Evolutionary conservation across 2,888 invertebrate species (phyloP).

Genomic region (Aspidiotus destructor): DNA sequence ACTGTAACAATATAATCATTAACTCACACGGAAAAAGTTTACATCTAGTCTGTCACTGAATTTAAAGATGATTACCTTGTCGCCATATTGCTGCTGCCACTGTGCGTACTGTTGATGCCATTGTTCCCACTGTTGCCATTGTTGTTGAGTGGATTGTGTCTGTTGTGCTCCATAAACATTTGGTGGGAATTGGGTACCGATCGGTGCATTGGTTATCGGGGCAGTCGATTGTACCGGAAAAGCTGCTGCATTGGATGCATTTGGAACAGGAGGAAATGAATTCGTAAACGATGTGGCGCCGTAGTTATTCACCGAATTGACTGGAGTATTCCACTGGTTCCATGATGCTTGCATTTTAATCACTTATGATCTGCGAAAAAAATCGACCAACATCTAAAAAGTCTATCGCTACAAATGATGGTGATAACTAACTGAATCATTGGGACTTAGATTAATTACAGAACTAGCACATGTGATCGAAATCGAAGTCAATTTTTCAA

Average conservation of each 20-base stretch:
- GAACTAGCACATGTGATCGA: too few relatives aligned
- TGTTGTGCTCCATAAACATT: conserved; percentile 4
- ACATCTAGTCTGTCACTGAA: not conserved
- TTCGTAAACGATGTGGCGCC: not conserved
- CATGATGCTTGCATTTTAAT: conserved; percentile 22
- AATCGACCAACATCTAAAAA: too few relatives aligned
- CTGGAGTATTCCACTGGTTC: conserved; percentile 20
- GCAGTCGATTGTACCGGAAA: not conserved
- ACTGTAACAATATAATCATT: not conserved
- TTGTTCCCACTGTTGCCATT: conserved; percentile 68
- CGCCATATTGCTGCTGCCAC: conserved; percentile 59
- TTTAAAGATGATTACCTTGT: conserved; percentile 48
- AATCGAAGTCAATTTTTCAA: too few relatives aligned
- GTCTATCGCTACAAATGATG: too few relatives aligned
- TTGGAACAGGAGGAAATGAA: not conserved
- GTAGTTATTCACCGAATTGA: not conserved
- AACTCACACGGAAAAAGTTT: not conserved
- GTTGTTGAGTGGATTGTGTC: conserved; percentile 38
- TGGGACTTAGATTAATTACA: too few relatives aligned
- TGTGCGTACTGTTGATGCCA: conserved; percentile 47
- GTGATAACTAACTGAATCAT: too few relatives aligned
- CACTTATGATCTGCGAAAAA: not conserved
- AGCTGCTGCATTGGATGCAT: not conserved
- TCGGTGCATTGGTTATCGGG: not conserved
- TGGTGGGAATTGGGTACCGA: conserved; percentile 1